These are phyloP conservation scores for Tachysurus fulvidraco DNA, from an alignment of 2,113 vertebrate genomes.

Conservation along the genomic window DNA sequence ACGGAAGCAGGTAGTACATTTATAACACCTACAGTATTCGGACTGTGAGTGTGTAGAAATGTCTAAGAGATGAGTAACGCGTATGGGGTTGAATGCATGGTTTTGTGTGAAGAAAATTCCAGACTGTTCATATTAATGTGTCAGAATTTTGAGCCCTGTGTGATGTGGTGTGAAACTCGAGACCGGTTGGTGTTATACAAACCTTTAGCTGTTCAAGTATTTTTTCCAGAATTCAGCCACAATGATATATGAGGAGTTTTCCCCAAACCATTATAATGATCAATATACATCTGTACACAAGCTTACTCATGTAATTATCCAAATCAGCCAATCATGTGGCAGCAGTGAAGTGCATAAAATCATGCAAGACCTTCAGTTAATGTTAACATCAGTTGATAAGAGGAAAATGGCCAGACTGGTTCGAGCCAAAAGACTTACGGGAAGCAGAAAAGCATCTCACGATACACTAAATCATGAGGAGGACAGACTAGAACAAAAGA, in stretches of 20 bases:
- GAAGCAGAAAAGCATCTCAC: neutral
- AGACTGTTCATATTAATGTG: neutral
- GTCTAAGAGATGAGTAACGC: neutral
- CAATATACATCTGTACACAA: neutral
- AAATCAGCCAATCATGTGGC: neutral
- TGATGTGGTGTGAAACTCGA: neutral
- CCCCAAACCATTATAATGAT: neutral
- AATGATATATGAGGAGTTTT: neutral
- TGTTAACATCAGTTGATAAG: neutral
- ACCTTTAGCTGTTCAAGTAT: neutral
- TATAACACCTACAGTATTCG: conserved; percentile 22
- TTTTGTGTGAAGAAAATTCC: neutral
- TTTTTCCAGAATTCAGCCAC: neutral
- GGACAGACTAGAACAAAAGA: neutral
- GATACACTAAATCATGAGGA: neutral
- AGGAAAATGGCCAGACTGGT: neutral
- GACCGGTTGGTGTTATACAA: neutral
- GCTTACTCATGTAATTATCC: neutral
- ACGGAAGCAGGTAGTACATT: conserved; percentile 86
- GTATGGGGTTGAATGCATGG: conserved; percentile 7
- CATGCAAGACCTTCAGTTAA: neutral
- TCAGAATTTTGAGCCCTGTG: neutral
- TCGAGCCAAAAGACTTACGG: neutral
- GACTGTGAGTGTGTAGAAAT: neutral
- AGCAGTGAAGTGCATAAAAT: neutral